phyloP scores from a whole-genome alignment of 2,113 vertebrate genomes.

The Phocoena phocoena region DNA sequence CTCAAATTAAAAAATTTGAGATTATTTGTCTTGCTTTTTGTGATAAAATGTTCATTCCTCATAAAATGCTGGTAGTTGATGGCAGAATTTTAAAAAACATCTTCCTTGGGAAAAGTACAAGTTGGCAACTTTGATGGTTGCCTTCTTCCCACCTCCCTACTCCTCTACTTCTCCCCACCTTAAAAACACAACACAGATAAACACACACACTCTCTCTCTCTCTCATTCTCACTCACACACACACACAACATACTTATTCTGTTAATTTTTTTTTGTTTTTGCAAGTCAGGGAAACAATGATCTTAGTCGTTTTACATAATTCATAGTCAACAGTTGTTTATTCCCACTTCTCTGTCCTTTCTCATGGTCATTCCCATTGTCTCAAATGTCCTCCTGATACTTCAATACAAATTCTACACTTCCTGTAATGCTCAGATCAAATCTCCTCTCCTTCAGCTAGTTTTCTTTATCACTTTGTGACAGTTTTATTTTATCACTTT shows the following conservation, averaged over 20 bases:
- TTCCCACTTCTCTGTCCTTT: background rate
- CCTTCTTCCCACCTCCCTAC: background rate
- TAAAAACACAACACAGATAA: background rate
- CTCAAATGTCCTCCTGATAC: background rate
- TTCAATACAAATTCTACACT: background rate
- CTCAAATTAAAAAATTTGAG: background rate
- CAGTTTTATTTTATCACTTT: background rate
- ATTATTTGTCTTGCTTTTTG: background rate
- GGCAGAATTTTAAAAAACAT: background rate
- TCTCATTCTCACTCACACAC: background rate
- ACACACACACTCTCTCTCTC: background rate
- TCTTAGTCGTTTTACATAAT: background rate
- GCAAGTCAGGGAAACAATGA: background rate
- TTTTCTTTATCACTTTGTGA: background rate
- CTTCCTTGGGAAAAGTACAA: background rate
- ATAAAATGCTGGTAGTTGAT: background rate
- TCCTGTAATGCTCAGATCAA: background rate
- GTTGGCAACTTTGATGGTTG: background rate
- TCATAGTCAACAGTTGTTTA: background rate
- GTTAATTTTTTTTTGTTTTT: background rate
- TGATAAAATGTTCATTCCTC: background rate
- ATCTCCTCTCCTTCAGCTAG: background rate
- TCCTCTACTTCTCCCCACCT: rapidly evolving
- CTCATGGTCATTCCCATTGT: background rate
- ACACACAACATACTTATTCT: background rate